These are phyloP conservation scores for Amazonetta brasiliensis DNA, from an alignment of 2,797 vertebrate genomes.

Conservation along the genomic window DNA sequence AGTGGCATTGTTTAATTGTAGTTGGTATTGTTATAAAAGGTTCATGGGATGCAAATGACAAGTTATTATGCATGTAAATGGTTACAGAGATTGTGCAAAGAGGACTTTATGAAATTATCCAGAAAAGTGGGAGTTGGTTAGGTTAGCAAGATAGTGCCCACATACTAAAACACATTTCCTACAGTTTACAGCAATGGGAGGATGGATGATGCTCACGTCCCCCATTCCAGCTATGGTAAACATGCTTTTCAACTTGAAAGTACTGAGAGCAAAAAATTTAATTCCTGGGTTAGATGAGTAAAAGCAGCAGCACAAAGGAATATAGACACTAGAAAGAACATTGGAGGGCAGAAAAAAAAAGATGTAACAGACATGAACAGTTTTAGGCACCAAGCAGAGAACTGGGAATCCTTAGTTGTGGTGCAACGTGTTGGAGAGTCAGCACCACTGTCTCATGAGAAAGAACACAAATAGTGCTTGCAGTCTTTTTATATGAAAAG, in stretches of 20 bases:
- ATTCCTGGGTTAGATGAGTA: neutral
- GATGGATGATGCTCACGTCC: neutral
- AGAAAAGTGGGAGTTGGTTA: neutral
- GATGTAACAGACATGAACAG: neutral
- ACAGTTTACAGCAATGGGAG: neutral
- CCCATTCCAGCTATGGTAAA: neutral
- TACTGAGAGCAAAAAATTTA: neutral
- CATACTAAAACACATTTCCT: neutral
- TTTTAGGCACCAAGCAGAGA: neutral
- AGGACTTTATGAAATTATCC: neutral
- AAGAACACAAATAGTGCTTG: neutral
- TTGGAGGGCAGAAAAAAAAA: neutral
- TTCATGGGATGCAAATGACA: conserved; percentile 19
- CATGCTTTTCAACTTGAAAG: neutral
- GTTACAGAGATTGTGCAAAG: neutral
- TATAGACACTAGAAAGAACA: neutral
- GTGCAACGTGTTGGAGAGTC: neutral
- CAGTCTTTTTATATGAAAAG: neutral
- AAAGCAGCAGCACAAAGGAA: neutral
- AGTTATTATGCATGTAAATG: neutral
- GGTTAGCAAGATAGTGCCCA: neutral
- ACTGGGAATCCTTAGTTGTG: neutral
- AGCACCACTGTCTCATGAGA: neutral
- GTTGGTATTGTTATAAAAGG: neutral
- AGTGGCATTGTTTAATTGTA: conserved; percentile 14